A percentile compares a stretch with the other conserved stretches of the same genome.
Conservation (phyloP, 2,888 invertebrate genomes). For the Drosophila villosipedis region DNA sequence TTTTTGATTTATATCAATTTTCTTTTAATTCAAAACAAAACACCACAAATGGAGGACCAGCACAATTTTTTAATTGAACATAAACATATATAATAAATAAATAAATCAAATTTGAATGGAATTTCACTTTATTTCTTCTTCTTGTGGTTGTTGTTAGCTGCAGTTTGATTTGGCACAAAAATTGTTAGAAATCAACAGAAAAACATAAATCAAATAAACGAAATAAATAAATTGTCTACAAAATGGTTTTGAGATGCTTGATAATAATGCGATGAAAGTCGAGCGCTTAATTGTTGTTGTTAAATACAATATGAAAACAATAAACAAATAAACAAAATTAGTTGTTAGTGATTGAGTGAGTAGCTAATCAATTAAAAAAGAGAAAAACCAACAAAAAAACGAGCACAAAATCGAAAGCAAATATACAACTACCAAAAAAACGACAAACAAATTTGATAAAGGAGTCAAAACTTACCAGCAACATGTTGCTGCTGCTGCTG, state of each 20-base stretch:
- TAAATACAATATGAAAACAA: background rate
- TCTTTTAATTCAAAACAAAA: conserved; percentile 26
- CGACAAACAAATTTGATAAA: conserved; percentile 23
- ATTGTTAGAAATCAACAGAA: conserved; percentile 32
- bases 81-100: conserved; percentile 25
- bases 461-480: conserved; percentile 66
- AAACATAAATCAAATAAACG: conserved; percentile 7
- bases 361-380: conserved; percentile 31
- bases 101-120: conserved; percentile 2
- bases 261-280: conserved; percentile 35
- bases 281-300: conserved; percentile 9
- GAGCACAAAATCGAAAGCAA: conserved; percentile 48
- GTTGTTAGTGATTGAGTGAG: conserved; percentile 36
- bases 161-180: conserved; percentile 52
- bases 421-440: conserved; percentile 40
- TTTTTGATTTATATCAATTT: background rate
- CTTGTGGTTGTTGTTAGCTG: conserved; percentile 20
- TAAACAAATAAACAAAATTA: conserved; percentile 3
- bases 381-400: conserved; percentile 37
- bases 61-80: conserved; percentile 29
- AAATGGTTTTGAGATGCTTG: conserved; percentile 38
- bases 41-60: conserved; percentile 72
- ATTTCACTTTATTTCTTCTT: background rate
- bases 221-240: conserved; percentile 32
- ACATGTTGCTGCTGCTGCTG: conserved; percentile 55